Percentiles rank a stretch among this genome's conserved stretches.
Conservation (phyloP, 1,140 invertebrate genomes). For the Gonatopus flavifemur region DNA sequence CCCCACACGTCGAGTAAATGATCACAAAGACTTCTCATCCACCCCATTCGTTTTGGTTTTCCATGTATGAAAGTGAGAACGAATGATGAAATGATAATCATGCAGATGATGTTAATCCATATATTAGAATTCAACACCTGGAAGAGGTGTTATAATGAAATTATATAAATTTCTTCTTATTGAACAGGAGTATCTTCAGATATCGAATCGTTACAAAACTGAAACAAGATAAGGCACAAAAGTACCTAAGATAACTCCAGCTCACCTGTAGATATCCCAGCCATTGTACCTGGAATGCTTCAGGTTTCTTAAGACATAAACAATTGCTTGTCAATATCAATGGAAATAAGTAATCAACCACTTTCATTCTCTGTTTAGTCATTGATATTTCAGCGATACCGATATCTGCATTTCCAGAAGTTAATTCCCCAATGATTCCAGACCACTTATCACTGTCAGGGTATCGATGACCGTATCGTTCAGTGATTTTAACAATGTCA, state of each 20-base stretch:
- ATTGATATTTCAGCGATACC: not conserved
- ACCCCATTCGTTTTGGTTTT: not conserved
- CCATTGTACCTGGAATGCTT: not conserved
- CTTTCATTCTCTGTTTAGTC: not conserved
- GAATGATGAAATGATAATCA: not conserved
- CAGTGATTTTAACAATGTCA: not conserved
- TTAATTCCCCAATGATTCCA: not conserved
- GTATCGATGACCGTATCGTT: not conserved
- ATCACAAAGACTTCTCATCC: not conserved
- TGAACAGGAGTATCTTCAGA: no score
- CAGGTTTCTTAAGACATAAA: not conserved
- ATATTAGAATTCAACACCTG: not conserved
- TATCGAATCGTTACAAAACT: no score
- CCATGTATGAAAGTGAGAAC: not conserved
- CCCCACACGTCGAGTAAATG: constrained; percentile 24
- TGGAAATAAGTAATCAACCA: not conserved
- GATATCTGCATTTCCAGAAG: not conserved
- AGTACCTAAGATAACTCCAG: no score
- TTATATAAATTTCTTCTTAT: no score
- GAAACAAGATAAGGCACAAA: no score
- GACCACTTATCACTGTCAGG: not conserved
- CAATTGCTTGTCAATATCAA: not conserved
- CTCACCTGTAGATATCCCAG: not conserved
- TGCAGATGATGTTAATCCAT: not conserved
- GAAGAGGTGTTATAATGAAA: no score